These are phyloP conservation scores for Orientallactaga bullata DNA, from an alignment of 2,113 vertebrate species.

Conservation along the genomic window DNA sequence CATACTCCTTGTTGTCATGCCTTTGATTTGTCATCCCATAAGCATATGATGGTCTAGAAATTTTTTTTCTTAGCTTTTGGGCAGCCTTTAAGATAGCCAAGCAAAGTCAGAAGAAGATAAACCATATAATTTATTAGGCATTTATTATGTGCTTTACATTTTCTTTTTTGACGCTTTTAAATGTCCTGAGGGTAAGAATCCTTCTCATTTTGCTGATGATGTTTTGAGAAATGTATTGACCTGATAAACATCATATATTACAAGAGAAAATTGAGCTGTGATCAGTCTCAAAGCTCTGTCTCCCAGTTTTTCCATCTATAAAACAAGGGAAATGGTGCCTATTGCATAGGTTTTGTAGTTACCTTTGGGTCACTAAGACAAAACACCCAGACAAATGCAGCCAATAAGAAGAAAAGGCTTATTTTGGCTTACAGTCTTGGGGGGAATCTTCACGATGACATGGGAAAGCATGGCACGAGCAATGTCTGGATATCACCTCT, in stretches of 20 bases:
- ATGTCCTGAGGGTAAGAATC: not conserved
- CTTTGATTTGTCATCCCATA: not conserved
- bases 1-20: not conserved
- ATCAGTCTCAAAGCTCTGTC: not conserved
- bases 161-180: not conserved
- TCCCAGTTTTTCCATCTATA: constrained; percentile 12
- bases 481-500: too few relatives aligned
- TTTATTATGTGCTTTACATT: not conserved
- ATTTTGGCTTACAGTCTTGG: too few relatives aligned
- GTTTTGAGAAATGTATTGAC: not conserved
- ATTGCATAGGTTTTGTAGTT: too few relatives aligned
- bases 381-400: too few relatives aligned
- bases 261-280: not conserved
- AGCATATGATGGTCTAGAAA: not conserved
- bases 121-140: not conserved
- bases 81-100: constrained; percentile 10
- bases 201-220: not conserved
- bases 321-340: not conserved
- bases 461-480: too few relatives aligned
- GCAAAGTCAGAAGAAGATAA: constrained; percentile 6
- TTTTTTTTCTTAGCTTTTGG: not conserved
- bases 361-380: too few relatives aligned
- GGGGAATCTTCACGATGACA: too few relatives aligned
- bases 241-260: not conserved
- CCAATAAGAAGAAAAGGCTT: too few relatives aligned